A percentile compares a stretch with the other conserved stretches of the same genome.
These are phyloP conservation scores for Nomada ruficornis DNA, from an alignment of 2,888 invertebrate genomes.

Conservation along the genomic window DNA sequence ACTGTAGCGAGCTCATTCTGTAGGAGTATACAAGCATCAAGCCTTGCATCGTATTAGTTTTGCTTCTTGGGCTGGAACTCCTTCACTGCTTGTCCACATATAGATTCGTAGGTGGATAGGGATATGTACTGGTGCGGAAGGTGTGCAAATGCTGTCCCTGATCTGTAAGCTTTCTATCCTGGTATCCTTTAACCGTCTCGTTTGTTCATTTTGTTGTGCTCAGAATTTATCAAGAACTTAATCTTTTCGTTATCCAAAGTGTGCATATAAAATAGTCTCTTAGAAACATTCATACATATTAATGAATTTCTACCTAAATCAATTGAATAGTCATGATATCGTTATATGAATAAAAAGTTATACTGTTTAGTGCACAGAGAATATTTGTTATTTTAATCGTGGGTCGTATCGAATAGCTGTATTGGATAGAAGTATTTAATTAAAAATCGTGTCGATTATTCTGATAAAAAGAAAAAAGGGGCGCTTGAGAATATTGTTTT, in stretches of 20 bases:
- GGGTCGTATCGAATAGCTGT: too few species aligned
- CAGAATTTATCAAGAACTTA: not conserved
- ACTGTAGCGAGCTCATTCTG: slow-evolving; percentile 83
- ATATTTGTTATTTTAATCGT: too few species aligned
- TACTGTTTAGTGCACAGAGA: too few species aligned
- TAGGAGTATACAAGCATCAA: slow-evolving; percentile 84
- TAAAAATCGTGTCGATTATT: too few species aligned
- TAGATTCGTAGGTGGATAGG: slow-evolving; percentile 82
- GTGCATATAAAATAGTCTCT: too few species aligned
- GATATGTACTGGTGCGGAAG: slow-evolving; percentile 82
- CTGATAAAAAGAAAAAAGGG: too few species aligned
- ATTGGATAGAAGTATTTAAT: too few species aligned
- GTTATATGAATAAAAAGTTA: too few species aligned
- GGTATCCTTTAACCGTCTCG: slow-evolving; percentile 51
- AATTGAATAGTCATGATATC: too few species aligned
- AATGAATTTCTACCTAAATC: too few species aligned
- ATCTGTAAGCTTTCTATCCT: slow-evolving; percentile 65
- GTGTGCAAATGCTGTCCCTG: slow-evolving; percentile 82
- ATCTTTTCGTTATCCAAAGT: not conserved
- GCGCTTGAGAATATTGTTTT: not conserved
- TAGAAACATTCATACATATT: too few species aligned
- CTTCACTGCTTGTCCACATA: slow-evolving; percentile 84
- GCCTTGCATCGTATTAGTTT: slow-evolving; percentile 85
- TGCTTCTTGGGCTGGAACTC: slow-evolving; percentile 85
- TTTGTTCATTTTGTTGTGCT: not conserved